Percentiles rank a stretch among this genome's conserved stretches.
phyloP scores from a whole-genome alignment of 1,140 invertebrate species.

The Caenorhabditis inopinata region DNA sequence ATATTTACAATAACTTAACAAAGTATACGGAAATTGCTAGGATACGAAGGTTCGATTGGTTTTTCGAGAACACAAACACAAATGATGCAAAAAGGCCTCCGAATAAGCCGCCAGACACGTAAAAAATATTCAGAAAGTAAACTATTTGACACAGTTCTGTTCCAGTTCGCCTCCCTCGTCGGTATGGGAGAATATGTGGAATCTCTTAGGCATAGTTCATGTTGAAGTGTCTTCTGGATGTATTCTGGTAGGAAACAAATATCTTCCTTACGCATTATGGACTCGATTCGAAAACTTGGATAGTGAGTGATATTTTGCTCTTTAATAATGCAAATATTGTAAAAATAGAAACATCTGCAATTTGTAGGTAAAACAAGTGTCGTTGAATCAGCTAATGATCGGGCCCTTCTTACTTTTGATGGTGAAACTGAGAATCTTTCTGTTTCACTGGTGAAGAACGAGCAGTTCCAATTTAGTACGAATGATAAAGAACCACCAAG shows the following conservation, averaged over 20 bases:
- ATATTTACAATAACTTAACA: slow-evolving; percentile 89
- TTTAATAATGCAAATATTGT: too few species aligned
- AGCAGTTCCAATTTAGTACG: slow-evolving; percentile 68
- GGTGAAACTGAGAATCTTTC: slow-evolving; percentile 81
- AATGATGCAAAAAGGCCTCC: neutral
- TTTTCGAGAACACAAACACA: slow-evolving; percentile 71
- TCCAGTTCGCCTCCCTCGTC: neutral
- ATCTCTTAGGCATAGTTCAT: slow-evolving; percentile 94
- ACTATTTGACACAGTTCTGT: slow-evolving; percentile 55
- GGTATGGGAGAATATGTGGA: slow-evolving; percentile 77
- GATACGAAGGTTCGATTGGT: slow-evolving; percentile 80
- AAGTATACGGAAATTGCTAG: slow-evolving; percentile 85
- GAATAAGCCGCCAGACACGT: slow-evolving; percentile 50
- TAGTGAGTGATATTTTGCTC: slow-evolving; percentile 52
- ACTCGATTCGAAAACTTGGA: slow-evolving; percentile 77
- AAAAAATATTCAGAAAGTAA: slow-evolving; percentile 66
- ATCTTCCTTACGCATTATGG: slow-evolving; percentile 87
- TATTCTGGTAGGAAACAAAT: slow-evolving; percentile 91
- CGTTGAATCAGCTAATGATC: slow-evolving; percentile 84
- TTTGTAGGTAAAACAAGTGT: slow-evolving; percentile 58
- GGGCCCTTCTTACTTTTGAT: slow-evolving; percentile 72
- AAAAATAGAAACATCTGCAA: neutral
- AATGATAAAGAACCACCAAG: slow-evolving; percentile 81
- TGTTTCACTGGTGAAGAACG: slow-evolving; percentile 66
- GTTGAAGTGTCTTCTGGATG: slow-evolving; percentile 85